These are phyloP conservation scores for Pseudomyrmex dendroicus DNA, from an alignment of 1,140 invertebrate species.

Conservation along the genomic window DNA sequence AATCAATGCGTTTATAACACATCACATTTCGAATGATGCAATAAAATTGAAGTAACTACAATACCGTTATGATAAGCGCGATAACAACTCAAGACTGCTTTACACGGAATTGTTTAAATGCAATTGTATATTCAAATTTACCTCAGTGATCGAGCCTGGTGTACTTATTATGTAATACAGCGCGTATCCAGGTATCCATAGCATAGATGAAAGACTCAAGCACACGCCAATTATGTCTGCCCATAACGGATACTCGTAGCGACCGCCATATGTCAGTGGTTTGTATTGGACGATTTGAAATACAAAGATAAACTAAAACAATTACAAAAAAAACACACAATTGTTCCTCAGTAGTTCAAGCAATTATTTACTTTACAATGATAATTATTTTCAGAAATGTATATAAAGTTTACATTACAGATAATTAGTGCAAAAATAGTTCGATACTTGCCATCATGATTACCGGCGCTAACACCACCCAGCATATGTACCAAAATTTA, in stretches of 20 bases:
- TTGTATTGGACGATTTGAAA: slow-evolving; percentile 89
- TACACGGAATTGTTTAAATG: slow-evolving; percentile 6
- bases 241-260: slow-evolving; percentile 91
- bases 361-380: not conserved
- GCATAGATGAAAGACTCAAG: slow-evolving; percentile 91
- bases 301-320: slow-evolving; percentile 88
- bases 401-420: no score
- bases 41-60: not conserved
- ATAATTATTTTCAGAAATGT: no score
- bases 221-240: slow-evolving; percentile 90
- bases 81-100: not conserved
- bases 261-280: slow-evolving; percentile 88
- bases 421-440: not conserved
- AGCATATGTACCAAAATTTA: slow-evolving; percentile 88
- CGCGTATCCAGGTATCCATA: slow-evolving; percentile 89
- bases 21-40: slow-evolving; percentile 15
- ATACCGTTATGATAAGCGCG: not conserved
- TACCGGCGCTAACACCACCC: slow-evolving; percentile 87
- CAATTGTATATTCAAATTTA: slow-evolving; percentile 70
- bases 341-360: not conserved
- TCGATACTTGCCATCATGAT: slow-evolving; percentile 86
- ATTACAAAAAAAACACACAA: no score
- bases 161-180: slow-evolving; percentile 86
- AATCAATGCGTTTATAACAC: not conserved
- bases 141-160: slow-evolving; percentile 86